Conservation (phyloP, 2,888 invertebrate genomes). For the Lottia scabra region DNA sequence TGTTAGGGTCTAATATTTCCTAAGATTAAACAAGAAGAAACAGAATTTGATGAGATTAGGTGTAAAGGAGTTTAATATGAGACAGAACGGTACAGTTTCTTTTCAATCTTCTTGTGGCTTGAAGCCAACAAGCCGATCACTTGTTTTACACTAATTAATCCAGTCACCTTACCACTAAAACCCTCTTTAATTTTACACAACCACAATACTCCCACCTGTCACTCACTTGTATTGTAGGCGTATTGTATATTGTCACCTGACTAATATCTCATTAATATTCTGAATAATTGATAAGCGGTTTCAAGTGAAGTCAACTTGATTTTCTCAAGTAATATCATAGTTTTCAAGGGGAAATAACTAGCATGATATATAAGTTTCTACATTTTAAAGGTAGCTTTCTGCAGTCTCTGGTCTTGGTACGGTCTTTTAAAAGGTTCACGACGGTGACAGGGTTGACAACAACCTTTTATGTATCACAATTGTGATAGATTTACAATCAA, state of each 20-base stretch:
- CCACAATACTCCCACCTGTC: background rate
- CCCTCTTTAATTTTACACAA: background rate
- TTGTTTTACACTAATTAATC: constrained; percentile 6
- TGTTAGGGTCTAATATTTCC: background rate
- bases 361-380: too few species aligned
- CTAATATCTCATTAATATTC: background rate
- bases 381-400: too few species aligned
- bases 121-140: constrained; percentile 5
- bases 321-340: too few species aligned
- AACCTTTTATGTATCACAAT: too few species aligned
- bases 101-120: background rate
- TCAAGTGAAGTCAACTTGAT: too few species aligned
- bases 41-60: background rate
- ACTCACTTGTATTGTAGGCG: background rate
- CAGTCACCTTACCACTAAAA: background rate
- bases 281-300: too few species aligned
- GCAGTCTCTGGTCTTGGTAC: too few species aligned
- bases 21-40: background rate
- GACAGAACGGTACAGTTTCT: background rate
- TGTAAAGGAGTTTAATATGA: background rate
- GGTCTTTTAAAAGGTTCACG: too few species aligned
- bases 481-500: too few species aligned
- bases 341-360: too few species aligned
- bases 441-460: too few species aligned
- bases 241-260: background rate